Evolutionary conservation across 2,888 invertebrate species (phyloP).

Genomic region (Eupithecia pulchellata): DNA sequence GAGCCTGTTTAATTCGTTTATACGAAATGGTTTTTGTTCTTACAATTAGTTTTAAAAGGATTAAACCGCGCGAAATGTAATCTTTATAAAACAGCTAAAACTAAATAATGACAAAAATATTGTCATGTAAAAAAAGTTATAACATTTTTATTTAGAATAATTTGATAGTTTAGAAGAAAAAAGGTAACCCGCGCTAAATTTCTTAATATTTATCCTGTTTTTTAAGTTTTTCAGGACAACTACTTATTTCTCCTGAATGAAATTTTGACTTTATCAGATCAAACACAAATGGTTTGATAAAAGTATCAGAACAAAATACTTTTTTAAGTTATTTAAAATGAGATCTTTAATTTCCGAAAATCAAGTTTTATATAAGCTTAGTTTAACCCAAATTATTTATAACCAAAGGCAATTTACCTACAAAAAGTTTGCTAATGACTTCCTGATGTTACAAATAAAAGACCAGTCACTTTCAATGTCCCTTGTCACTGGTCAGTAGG

Average conservation of each 20-base stretch:
- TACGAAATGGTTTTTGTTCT: not conserved
- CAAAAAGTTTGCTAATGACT: not conserved
- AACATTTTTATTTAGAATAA: too few species aligned
- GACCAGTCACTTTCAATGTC: not conserved
- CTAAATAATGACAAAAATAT: not conserved
- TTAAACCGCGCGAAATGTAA: not conserved
- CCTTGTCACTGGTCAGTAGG: not conserved
- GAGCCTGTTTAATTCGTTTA: not conserved
- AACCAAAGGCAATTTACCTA: not conserved
- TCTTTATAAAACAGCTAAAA: not conserved
- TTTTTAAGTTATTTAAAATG: not conserved
- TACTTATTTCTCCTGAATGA: too few species aligned
- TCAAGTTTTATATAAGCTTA: not conserved
- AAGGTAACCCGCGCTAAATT: too few species aligned
- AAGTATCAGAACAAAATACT: not conserved
- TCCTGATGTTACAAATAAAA: not conserved
- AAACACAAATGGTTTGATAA: not conserved
- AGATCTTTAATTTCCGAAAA: not conserved
- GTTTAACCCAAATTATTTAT: not conserved
- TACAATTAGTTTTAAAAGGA: not conserved
- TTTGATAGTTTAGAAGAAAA: too few species aligned
- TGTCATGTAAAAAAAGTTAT: too few species aligned
- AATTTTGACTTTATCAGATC: too few species aligned
- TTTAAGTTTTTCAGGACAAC: too few species aligned
- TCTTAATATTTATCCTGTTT: too few species aligned